Percentiles rank a stretch among this genome's conserved stretches.
Conservation (phyloP, 1,140 invertebrate species). For the Gerris buenoi region DNA sequence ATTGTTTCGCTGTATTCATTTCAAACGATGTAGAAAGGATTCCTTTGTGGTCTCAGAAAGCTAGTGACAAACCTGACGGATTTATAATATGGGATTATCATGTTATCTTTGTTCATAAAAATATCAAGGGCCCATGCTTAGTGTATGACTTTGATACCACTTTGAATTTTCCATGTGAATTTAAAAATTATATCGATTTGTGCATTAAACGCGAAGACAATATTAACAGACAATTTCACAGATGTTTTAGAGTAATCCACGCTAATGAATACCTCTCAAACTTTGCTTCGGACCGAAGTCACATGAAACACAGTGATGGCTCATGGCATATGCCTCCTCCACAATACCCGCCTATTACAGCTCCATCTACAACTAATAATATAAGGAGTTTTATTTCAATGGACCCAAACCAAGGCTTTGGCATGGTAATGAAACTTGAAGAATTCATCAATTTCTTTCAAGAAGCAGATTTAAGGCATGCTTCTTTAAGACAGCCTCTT, state of each 20-base stretch:
- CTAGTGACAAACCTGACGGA: background rate
- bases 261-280: background rate
- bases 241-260: background rate
- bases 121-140: background rate
- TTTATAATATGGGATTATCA: background rate
- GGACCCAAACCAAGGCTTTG: background rate
- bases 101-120: background rate
- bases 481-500: no score
- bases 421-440: background rate
- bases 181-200: background rate
- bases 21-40: background rate
- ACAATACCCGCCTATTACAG: background rate
- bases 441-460: background rate
- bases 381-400: background rate
- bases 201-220: background rate
- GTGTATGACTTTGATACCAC: background rate
- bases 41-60: background rate
- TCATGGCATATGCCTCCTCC: background rate
- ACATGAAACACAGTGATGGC: background rate
- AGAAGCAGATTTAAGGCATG: no score
- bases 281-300: background rate
- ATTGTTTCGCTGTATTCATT: background rate
- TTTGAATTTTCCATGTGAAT: background rate
- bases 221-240: background rate
- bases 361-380: background rate